Evolutionary conservation across 2,113 vertebrate genomes (phyloP).

Genomic region (Corapipo altera): DNA sequence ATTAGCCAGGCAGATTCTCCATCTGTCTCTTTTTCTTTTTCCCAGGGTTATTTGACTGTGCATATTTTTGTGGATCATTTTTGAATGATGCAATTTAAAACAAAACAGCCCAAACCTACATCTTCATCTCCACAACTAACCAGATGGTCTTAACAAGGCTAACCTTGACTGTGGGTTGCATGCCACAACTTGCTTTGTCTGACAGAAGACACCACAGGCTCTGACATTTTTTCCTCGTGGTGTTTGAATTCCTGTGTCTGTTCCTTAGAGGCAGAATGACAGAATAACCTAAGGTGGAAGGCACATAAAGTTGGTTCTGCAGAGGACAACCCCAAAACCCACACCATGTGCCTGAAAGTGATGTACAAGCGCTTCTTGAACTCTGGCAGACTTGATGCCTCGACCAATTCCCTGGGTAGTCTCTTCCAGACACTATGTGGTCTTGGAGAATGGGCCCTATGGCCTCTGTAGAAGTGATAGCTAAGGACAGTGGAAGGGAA

Average conservation of each 20-base stretch:
- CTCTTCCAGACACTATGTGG: not conserved
- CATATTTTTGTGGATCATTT: slow-evolving; percentile 18
- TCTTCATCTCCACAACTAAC: not conserved
- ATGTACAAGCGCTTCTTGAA: not conserved
- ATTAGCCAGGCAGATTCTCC: slow-evolving; percentile 40
- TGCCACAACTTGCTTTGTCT: not conserved
- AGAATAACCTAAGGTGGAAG: not conserved
- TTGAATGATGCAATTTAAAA: not conserved
- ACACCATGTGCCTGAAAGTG: fast-evolving
- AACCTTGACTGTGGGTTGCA: not conserved
- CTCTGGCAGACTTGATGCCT: fast-evolving
- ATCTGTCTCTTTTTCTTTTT: slow-evolving; percentile 50
- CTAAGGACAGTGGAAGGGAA: not conserved
- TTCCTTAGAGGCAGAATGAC: not conserved
- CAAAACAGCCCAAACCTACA: not conserved
- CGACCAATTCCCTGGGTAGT: not conserved
- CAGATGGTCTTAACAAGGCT: not conserved
- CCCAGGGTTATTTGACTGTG: not conserved
- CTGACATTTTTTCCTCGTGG: not conserved
- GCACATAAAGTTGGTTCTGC: not conserved
- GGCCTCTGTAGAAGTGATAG: not conserved
- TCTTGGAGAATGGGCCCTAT: not conserved
- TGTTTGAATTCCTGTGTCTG: not conserved
- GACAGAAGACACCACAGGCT: not conserved
- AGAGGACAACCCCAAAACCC: not conserved